phyloP scores from a whole-genome alignment of 2,797 vertebrate genomes.

The Parambassis ranga region DNA sequence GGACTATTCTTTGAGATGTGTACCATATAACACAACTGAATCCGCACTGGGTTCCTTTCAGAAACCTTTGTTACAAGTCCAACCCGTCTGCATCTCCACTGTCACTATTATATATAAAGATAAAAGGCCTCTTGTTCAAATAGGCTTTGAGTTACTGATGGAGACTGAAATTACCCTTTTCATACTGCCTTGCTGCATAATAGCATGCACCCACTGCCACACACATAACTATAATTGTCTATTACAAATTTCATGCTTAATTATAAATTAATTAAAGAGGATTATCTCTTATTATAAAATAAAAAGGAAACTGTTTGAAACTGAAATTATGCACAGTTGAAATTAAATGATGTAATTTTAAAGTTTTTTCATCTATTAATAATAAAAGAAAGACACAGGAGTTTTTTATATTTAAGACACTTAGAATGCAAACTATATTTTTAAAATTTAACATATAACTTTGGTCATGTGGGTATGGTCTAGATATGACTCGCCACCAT shows the following conservation, averaged over 20 bases:
- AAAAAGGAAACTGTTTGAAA: neutral
- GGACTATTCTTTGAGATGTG: too few species aligned
- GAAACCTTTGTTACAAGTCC: neutral
- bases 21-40: neutral
- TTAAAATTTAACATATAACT: too few species aligned
- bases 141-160: neutral
- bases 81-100: neutral
- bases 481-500: too few species aligned
- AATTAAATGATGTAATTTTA: too few species aligned
- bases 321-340: neutral
- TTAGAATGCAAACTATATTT: too few species aligned
- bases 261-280: slow-evolving; percentile 7
- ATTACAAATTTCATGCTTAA: slow-evolving; percentile 4
- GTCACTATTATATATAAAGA: neutral
- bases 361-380: too few species aligned
- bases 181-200: neutral
- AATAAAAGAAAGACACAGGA: too few species aligned
- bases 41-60: neutral
- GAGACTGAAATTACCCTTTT: neutral
- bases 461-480: too few species aligned
- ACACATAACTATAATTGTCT: slow-evolving; percentile 1
- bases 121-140: neutral
- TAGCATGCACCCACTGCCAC: neutral
- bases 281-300: neutral
- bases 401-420: too few species aligned